Evolutionary conservation across 1,140 invertebrate species (phyloP).

Genomic region (Babylonia areolata): DNA sequence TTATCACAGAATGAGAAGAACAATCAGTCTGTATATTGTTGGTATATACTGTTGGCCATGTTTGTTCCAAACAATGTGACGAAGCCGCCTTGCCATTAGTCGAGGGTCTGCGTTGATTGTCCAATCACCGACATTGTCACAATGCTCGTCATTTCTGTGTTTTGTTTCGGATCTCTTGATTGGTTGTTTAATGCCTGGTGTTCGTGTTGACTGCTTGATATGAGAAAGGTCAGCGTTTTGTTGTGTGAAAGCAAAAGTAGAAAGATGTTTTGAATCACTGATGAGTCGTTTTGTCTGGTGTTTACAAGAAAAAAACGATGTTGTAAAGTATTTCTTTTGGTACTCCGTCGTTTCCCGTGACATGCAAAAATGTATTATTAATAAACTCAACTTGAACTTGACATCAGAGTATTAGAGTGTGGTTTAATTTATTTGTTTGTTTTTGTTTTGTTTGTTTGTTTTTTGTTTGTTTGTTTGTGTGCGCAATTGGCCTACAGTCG

Average conservation of each 20-base stretch:
- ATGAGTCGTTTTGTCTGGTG: background rate
- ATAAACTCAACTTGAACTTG: conserved; percentile 14
- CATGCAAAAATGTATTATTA: conserved; percentile 11
- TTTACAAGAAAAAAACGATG: background rate
- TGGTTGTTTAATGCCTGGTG: background rate
- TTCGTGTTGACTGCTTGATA: background rate
- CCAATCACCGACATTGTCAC: too few species aligned
- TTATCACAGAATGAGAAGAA: too few species aligned
- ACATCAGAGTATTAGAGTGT: background rate
- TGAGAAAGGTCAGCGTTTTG: background rate
- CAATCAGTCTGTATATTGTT: too few species aligned
- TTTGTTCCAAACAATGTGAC: too few species aligned
- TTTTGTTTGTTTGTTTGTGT: background rate
- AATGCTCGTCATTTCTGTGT: too few species aligned
- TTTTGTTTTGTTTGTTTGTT: background rate
- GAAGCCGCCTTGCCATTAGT: too few species aligned
- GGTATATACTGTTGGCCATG: too few species aligned
- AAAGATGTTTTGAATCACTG: background rate
- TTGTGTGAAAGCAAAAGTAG: background rate
- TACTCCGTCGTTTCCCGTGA: background rate
- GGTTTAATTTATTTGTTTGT: background rate
- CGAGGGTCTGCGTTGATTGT: too few species aligned
- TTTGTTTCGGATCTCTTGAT: too few species aligned
- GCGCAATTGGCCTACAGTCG: background rate
- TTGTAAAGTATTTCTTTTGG: background rate